These are phyloP conservation scores for Anarrhichthys ocellatus DNA, from an alignment of 2,113 vertebrate genomes.

Conservation along the genomic window DNA sequence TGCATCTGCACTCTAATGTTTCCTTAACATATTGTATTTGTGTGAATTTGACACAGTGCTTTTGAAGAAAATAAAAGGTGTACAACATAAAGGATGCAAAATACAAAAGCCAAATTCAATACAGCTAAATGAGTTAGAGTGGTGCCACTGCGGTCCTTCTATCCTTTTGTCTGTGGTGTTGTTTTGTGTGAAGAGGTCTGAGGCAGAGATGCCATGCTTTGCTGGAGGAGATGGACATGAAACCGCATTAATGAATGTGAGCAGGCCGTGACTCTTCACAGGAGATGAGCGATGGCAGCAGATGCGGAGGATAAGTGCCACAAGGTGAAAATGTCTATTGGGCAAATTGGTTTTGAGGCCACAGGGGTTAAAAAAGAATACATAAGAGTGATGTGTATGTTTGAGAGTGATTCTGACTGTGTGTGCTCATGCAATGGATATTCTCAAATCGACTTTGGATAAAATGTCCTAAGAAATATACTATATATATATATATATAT, in stretches of 20 bases:
- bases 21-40: neutral
- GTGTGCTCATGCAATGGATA: neutral
- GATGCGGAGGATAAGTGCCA: constrained; percentile 14
- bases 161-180: neutral
- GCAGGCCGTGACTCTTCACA: constrained; percentile 33
- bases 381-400: constrained; percentile 1
- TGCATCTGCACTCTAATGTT: constrained; percentile 1
- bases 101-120: neutral
- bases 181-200: constrained; percentile 13
- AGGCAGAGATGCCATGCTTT: constrained; percentile 23
- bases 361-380: constrained; percentile 14
- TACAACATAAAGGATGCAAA: neutral
- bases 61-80: neutral
- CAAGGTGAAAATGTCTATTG: constrained; percentile 1
- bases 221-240: constrained; percentile 28
- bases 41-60: neutral
- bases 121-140: neutral
- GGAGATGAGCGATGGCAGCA: constrained; percentile 28
- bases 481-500: neutral
- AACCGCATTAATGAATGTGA: constrained; percentile 23
- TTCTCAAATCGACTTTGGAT: neutral
- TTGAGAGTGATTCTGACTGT: constrained; percentile 5
- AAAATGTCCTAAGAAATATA: neutral
- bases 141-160: neutral
- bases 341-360: constrained; percentile 25